A percentile compares a stretch with the other conserved stretches of the same genome.
These are phyloP conservation scores for Parus major DNA, from an alignment of 2,113 vertebrate genomes.

Conservation along the genomic window DNA sequence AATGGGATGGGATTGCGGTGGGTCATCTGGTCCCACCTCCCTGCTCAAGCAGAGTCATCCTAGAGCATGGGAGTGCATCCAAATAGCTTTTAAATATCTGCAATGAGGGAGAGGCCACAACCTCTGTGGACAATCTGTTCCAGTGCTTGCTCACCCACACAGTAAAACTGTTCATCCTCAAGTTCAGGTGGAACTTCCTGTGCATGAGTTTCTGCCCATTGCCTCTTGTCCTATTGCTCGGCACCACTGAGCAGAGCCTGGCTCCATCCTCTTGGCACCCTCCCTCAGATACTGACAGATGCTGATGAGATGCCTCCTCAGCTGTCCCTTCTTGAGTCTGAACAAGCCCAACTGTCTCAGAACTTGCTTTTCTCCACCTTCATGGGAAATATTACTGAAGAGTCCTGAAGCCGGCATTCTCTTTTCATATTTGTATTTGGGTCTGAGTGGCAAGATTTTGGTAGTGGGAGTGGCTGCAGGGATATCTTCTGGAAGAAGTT, in stretches of 20 bases:
- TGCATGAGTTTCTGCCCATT: not conserved
- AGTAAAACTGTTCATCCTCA: not conserved
- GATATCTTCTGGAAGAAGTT: not conserved
- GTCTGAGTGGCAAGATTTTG: not conserved
- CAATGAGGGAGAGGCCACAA: not conserved
- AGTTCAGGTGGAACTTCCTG: not conserved
- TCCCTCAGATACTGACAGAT: not conserved
- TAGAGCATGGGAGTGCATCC: not conserved
- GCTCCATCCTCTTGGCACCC: not conserved
- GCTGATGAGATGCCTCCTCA: not conserved
- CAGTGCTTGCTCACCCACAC: fast-evolving
- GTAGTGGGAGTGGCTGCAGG: not conserved
- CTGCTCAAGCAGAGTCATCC: not conserved
- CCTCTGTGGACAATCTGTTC: not conserved
- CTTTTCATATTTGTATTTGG: not conserved
- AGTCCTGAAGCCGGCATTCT: not conserved
- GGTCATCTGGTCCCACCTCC: not conserved
- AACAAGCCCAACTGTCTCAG: not conserved
- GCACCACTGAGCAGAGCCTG: not conserved
- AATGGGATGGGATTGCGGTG: not conserved
- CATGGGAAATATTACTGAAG: not conserved
- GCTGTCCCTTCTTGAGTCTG: not conserved
- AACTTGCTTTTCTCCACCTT: not conserved
- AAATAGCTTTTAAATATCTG: not conserved
- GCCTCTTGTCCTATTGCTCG: not conserved